Evolutionary conservation across 2,113 vertebrate species (phyloP), one percentile per base, ranked within the genome.

Genomic region (Nanorana parkeri): DNA sequence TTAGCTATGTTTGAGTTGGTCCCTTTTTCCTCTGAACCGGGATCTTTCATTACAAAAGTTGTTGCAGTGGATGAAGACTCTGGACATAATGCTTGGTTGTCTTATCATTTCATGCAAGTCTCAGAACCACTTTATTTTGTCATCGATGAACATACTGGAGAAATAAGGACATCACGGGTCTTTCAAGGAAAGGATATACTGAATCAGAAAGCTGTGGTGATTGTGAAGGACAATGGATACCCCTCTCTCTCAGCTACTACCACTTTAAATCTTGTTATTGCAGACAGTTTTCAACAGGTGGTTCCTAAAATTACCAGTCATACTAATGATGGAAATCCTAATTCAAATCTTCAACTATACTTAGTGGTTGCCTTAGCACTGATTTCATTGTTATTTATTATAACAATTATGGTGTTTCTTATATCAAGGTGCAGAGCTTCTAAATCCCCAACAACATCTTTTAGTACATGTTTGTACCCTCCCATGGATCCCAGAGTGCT

Each of bases 81-180:
- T 36, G 32, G 32, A 36, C 32, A 36, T 36, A 36, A 36, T 36
- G 32, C 32, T 36, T 36, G 32, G 32, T 7, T 36, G 61, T 90
- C 89, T 36, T 90, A 89, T 78, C 36, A 80, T n/a, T 79, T 89
- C 11, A 81, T 89, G 72, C 86, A 87, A 85, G 54, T 77, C 16
- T 77, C 87, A 65, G 88, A 90, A 75, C 15, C 73, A n/a, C 26
- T 10, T 24, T 84, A 87, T 29, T 86, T 88, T 86, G 56, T 36
- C 1, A 58, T 83, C 47, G 86, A 64, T 23, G 0, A 65, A 47
- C 83, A 86, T 80, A 87, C 63, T 63, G 83, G 58, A 60, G 58
- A 60, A n/a, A 60, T 60, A 2, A 73, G 67, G 83, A 86, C 3
- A 4, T 58, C 85, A 52, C 85, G 61, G 21, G n/a, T 60, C n/a